A percentile compares a stretch with the other conserved stretches of the same genome.
Conservation (phyloP, 2,888 invertebrate genomes). For the Kryphioiulus occultus region DNA sequence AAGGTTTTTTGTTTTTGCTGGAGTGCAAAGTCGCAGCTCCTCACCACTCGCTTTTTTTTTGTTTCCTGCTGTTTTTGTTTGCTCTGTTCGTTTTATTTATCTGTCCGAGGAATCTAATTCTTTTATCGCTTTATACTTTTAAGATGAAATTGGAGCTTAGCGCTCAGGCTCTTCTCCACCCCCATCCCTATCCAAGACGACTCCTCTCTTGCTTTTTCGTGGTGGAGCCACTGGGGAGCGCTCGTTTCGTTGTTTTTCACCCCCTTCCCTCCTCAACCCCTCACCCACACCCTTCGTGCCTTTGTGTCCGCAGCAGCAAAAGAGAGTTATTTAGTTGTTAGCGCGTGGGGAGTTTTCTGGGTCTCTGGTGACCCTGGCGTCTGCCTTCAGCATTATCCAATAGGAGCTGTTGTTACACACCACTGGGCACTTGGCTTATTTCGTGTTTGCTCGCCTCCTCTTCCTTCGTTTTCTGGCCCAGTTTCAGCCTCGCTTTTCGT, state of each 20-base stretch:
- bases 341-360: constrained; percentile 8
- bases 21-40: background rate
- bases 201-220: background rate
- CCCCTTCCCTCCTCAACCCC: background rate
- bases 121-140: constrained; percentile 29
- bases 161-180: background rate
- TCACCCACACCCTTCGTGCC: background rate
- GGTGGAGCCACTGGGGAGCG: background rate
- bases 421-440: constrained; percentile 35
- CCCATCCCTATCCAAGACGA: background rate
- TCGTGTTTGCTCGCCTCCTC: constrained; percentile 17
- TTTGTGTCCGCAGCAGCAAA: background rate
- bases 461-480: constrained; percentile 22
- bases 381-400: constrained; percentile 35
- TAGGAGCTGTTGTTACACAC: constrained; percentile 35
- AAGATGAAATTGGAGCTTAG: constrained; percentile 20
- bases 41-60: background rate
- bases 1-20: background rate
- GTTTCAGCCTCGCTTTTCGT: constrained; percentile 11
- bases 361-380: constrained; percentile 31
- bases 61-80: background rate
- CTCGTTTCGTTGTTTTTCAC: constrained; percentile 3
- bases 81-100: constrained; percentile 16
- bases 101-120: constrained; percentile 12
- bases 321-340: constrained; percentile 35